phyloP scores from a whole-genome alignment of 2,113 vertebrate genomes.

The Sialia sialis region DNA sequence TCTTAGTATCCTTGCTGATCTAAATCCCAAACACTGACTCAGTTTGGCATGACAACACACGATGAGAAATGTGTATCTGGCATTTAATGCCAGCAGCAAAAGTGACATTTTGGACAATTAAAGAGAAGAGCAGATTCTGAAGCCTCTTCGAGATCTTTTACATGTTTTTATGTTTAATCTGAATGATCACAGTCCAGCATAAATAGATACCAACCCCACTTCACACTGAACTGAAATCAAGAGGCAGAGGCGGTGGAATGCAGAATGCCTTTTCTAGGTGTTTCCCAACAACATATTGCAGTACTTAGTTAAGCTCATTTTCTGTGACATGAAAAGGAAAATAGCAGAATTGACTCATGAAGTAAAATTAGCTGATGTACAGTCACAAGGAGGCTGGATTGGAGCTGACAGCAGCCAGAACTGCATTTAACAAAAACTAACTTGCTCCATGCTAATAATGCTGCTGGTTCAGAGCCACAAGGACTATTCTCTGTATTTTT shows the following conservation, averaged over 20 bases:
- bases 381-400: conserved; percentile 19
- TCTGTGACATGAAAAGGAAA: conserved; percentile 33
- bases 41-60: neutral
- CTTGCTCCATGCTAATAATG: neutral
- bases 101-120: neutral
- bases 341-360: conserved; percentile 48
- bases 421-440: neutral
- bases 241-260: neutral
- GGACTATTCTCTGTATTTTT: neutral
- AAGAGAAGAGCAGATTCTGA: neutral
- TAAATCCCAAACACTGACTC: neutral
- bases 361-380: conserved; percentile 34
- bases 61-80: neutral
- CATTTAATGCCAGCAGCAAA: neutral
- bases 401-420: neutral
- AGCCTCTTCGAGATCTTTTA: neutral
- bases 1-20: neutral
- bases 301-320: neutral
- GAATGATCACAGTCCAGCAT: neutral
- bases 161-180: neutral
- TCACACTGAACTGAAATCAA: neutral
- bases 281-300: conserved; percentile 11
- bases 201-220: neutral
- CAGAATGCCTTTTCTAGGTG: neutral
- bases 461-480: neutral